Evolutionary conservation across 2,113 vertebrate species (phyloP).

Genomic region (Muntiacus muntjak): DNA sequence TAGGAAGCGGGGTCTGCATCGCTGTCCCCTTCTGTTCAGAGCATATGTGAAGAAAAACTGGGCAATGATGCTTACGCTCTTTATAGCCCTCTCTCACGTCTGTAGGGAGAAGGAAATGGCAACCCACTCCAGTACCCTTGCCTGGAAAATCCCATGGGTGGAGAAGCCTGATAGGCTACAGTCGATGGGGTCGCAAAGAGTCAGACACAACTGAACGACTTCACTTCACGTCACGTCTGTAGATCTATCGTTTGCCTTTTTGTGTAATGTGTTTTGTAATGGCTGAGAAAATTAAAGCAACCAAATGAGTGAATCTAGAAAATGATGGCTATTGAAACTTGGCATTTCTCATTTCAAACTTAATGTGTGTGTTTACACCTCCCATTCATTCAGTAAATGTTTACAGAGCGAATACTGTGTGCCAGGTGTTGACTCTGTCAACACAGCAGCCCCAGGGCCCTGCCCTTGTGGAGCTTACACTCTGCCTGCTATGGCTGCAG

Average conservation of each 20-base stretch:
- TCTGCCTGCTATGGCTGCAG: not conserved
- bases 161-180: not conserved
- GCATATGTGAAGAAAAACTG: fast-evolving
- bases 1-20: not conserved
- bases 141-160: not conserved
- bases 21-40: not conserved
- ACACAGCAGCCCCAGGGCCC: not conserved
- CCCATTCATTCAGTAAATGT: not conserved
- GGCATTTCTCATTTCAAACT: not conserved
- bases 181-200: not conserved
- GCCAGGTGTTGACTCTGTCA: not conserved
- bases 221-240: not conserved
- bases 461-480: not conserved
- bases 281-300: constrained; percentile 11
- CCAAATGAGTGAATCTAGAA: not conserved
- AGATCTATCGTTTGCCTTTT: not conserved
- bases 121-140: not conserved
- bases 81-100: not conserved
- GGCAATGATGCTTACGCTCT: not conserved
- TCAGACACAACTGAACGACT: not conserved
- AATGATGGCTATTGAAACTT: not conserved
- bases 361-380: not conserved
- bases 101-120: not conserved
- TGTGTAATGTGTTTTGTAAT: not conserved
- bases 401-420: not conserved